phyloP scores from a whole-genome alignment of 2,113 vertebrate species.

The Pygoscelis antarcticus region DNA sequence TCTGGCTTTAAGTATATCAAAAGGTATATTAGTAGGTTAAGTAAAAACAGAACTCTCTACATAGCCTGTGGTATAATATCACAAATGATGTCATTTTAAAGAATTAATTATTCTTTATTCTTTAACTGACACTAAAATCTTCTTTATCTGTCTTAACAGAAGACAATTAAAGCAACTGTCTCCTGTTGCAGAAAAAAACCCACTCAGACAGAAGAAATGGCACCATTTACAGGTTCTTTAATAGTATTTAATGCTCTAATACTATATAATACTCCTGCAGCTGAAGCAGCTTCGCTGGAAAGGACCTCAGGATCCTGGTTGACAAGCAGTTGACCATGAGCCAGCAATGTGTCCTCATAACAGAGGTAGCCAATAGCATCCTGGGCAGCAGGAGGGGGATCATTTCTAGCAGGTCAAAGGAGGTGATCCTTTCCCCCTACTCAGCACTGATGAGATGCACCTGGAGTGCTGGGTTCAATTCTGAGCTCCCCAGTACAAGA shows the following conservation, averaged over 20 bases:
- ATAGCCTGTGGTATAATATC: neutral
- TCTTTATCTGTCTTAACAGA: neutral
- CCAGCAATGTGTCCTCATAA: neutral
- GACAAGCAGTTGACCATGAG: neutral
- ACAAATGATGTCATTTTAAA: neutral
- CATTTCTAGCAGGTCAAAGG: neutral
- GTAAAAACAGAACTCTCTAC: neutral
- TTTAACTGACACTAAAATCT: neutral
- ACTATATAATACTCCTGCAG: neutral
- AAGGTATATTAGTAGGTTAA: neutral
- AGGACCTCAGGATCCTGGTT: neutral
- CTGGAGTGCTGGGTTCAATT: neutral
- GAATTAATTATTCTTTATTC: neutral
- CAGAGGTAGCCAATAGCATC: neutral
- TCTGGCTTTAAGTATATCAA: conserved; percentile 20
- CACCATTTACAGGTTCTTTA: neutral
- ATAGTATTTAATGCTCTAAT: neutral
- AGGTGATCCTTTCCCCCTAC: neutral
- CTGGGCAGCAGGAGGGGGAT: neutral
- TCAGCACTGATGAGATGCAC: neutral
- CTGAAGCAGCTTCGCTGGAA: neutral
- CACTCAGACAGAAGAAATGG: neutral
- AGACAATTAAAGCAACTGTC: neutral
- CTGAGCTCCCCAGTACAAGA: neutral
- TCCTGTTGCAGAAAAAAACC: neutral